Evolutionary conservation across 2,888 invertebrate genomes (phyloP), one percentile per base, ranked within the genome.

Genomic region (Ectropis crepuscularia): DNA sequence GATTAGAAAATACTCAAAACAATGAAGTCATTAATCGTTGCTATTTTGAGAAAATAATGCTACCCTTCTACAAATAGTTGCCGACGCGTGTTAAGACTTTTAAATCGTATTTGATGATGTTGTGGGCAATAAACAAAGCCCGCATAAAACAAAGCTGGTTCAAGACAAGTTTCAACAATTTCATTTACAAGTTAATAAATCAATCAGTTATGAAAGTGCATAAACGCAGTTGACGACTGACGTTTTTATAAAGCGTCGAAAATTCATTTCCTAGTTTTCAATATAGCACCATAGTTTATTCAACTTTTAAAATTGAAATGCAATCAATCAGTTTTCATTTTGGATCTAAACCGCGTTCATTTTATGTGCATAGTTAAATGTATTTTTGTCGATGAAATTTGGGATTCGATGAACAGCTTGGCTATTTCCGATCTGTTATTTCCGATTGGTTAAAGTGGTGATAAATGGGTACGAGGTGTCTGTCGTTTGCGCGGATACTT

Each of bases 1-100:
- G 82, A 85, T 82, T 75, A 81, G 77, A 81, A 85, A 81, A 83
- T 74, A 80, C 80, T 80, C 76, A 77, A 81, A 84, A 85, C 83
- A 85, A 83, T 85, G 77, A 80, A 83, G 75, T 76, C 80, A 82
- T 83, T 85, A 81, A 74, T 76, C 74, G 74, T 70, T 73, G 70
- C 79, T 84, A 84, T 84, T 81, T 78, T 69, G 72, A 83, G 73
- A 48, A 68, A 71, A 67, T 66, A 69, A 66, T 67, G 50, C 43
- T 9, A 48, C 38, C 48, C 38, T 63, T 63, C 42, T 61, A 57
- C 16, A 60, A 65, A 65, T 62, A 61, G 50, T 58, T 48, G 39
- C 41, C 36, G 53, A 46, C 53, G 57, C 63, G 58, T 69, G 53
- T 48, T 36, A 50, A 64, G 49, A 16, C 48, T 53, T 61, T 64